Evolutionary conservation across 2,888 invertebrate species (phyloP).

Genomic region (Sinhomidia bicolor): DNA sequence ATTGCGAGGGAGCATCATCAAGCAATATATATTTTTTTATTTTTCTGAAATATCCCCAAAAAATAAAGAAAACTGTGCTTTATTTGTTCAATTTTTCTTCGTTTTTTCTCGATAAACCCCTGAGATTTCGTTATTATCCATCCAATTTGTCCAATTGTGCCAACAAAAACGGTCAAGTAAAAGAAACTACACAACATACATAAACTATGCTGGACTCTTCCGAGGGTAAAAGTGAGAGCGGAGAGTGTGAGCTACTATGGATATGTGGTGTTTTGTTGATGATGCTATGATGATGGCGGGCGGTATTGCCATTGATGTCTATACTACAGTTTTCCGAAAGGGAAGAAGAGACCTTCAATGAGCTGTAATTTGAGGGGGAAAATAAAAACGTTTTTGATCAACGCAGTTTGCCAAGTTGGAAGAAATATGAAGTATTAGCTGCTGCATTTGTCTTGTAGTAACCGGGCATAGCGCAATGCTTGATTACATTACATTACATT

Average conservation of each 20-base stretch:
- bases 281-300: slow-evolving; percentile 6
- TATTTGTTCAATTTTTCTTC: slow-evolving; percentile 20
- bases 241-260: too few relatives aligned
- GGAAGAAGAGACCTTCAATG: slow-evolving; percentile 38
- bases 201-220: too few relatives aligned
- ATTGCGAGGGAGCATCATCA: too few relatives aligned
- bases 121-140: slow-evolving; percentile 80
- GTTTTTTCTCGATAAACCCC: slow-evolving; percentile 71
- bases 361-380: slow-evolving; percentile 46
- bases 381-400: slow-evolving; percentile 57
- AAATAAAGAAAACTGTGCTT: background rate
- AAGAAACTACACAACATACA: slow-evolving; percentile 44
- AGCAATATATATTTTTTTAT: too few relatives aligned
- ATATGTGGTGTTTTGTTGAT: too few relatives aligned
- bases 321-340: slow-evolving; percentile 19
- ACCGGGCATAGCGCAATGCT: background rate
- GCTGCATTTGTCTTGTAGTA: too few relatives aligned
- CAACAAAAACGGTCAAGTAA: slow-evolving; percentile 65
- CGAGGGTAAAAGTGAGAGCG: background rate
- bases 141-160: slow-evolving; percentile 78
- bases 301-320: slow-evolving; percentile 13
- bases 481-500: slow-evolving; percentile 31
- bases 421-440: too few relatives aligned
- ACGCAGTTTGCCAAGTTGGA: too few relatives aligned
- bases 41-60: too few relatives aligned